Conservation (phyloP, 2,888 invertebrate genomes). For the Megamerina dolium region DNA sequence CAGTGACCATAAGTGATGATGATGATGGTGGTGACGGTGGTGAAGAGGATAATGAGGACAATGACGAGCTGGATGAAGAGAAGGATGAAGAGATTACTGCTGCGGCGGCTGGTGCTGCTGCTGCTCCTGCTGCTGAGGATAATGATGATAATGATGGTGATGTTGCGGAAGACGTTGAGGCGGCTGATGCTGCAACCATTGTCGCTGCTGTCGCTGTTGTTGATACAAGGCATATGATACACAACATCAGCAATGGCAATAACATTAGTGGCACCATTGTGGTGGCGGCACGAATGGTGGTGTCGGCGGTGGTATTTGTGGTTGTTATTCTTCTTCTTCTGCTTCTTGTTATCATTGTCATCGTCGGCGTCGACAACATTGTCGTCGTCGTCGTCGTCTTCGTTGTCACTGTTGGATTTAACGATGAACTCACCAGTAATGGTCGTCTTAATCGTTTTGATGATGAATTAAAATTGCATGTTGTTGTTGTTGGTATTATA, state of each 20-base stretch:
- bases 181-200: slow-evolving; percentile 17
- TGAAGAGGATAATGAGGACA: slow-evolving; percentile 10
- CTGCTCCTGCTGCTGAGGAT: slow-evolving; percentile 13
- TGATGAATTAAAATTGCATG: background rate
- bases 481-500: background rate
- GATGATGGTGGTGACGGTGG: slow-evolving; percentile 10
- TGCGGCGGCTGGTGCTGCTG: slow-evolving; percentile 20
- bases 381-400: slow-evolving; percentile 19
- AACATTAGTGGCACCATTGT: slow-evolving; percentile 21
- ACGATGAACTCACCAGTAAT: slow-evolving; percentile 3
- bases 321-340: slow-evolving; percentile 4
- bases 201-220: slow-evolving; percentile 2
- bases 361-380: no score
- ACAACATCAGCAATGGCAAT: slow-evolving; percentile 24
- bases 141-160: no score
- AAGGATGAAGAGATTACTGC: slow-evolving; percentile 2
- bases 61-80: no score
- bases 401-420: slow-evolving; percentile 15
- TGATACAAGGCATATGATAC: slow-evolving; percentile 7
- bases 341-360: background rate
- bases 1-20: slow-evolving; percentile 18
- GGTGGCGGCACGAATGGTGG: slow-evolving; percentile 19
- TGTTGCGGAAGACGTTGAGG: slow-evolving; percentile 14
- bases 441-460: no score
- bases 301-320: slow-evolving; percentile 8